Evolutionary conservation across 2,797 vertebrate species (phyloP), one percentile per base, ranked within the genome.

Genomic region (Cottoperca gobio): DNA sequence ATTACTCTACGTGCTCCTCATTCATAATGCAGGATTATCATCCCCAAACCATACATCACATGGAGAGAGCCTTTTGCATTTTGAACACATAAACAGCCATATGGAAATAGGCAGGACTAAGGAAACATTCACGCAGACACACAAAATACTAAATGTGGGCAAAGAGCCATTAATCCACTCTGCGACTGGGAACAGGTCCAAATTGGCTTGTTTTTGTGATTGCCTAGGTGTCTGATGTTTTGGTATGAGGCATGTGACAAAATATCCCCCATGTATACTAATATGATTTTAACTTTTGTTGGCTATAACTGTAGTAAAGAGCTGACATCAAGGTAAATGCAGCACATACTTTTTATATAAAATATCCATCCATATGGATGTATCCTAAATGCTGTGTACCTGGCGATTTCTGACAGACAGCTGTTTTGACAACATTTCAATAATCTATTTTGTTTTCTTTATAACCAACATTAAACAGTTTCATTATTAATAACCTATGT

Each of bases 11-110:
- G 81, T 85, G 81, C 84, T 87, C 57, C 81, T 86, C 87, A 89
- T 93, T 88, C 86, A 88, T 92, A 93, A 91, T 64, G 39, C 70
- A 76, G 86, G 85, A 92, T 93, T 91, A 93, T 89, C 76, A 81
- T 90, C 84, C 86, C 70, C 62, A 65, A 86, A 88, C 75, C 89
- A 92, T 93, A 90, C 82, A 90, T 90, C 89, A 91, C 60, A 81
- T 19, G 17, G 70, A 79, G 62, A 79, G 62, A 84, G 84, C 64
- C 70, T 70, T 91, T 89, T 74, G 78, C 50, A 83, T 85, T 83
- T 86, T 40, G 69, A 82, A 77, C 84, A 86, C 66, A 84, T 73
- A 63, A 52, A 61, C 62, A 58, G 73, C 76, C 83, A 87, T 75
- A 86, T 88, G 79, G 86, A 85, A 81, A 86, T 16, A 73, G n/a